Evolutionary conservation across 2,797 vertebrate genomes (phyloP).

Genomic region (Paratrypauchen microcephalus): DNA sequence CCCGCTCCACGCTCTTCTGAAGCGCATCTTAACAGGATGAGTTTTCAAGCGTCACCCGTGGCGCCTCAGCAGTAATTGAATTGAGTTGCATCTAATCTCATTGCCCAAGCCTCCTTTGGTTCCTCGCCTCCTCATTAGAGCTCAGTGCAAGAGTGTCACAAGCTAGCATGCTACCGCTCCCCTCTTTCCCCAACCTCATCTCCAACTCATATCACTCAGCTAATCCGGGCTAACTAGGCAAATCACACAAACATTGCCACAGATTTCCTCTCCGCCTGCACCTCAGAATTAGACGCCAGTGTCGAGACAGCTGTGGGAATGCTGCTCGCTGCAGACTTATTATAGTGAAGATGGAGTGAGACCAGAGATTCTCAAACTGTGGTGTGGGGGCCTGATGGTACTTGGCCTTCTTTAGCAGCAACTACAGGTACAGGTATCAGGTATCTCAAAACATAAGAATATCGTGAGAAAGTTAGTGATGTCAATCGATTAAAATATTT

Average conservation of each 20-base stretch:
- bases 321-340: conserved; percentile 16
- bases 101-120: conserved; percentile 69
- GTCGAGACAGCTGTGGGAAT: conserved; percentile 19
- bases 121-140: conserved; percentile 73
- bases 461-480: no score
- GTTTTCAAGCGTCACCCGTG: conserved; percentile 79
- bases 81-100: conserved; percentile 83
- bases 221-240: conserved; percentile 59
- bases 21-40: conserved; percentile 81
- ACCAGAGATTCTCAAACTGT: conserved; percentile 11
- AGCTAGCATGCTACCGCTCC: conserved; percentile 37
- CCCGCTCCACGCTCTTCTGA: conserved; percentile 56
- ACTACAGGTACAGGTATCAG: no score
- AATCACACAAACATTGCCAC: conserved; percentile 59
- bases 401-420: neutral
- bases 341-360: conserved; percentile 22
- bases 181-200: conserved; percentile 24
- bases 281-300: conserved; percentile 24
- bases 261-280: conserved; percentile 36
- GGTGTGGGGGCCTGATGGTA: neutral
- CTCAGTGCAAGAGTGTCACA: conserved; percentile 58
- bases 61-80: conserved; percentile 80
- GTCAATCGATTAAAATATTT: no score
- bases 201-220: conserved; percentile 47
- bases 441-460: no score